These are phyloP conservation scores for Podabrus alpinus DNA, from an alignment of 2,888 invertebrate species.

Conservation along the genomic window DNA sequence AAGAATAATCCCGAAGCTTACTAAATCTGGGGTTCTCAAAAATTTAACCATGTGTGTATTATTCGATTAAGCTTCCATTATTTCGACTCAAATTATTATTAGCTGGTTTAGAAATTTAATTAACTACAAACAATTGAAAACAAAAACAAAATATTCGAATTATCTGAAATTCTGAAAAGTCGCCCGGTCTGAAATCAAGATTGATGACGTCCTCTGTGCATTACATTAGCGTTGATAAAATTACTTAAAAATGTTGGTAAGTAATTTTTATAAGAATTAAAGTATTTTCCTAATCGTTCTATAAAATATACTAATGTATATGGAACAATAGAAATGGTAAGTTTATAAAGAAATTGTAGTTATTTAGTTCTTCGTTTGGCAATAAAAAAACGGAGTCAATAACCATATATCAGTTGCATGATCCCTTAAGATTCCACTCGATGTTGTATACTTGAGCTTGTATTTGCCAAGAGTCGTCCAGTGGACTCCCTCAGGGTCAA, in stretches of 20 bases:
- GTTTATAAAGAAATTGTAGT: conserved; percentile 25
- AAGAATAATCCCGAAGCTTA: background rate
- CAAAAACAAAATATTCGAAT: background rate
- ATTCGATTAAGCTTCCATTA: background rate
- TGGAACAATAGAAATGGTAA: conserved; percentile 6
- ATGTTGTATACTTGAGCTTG: conserved; percentile 32
- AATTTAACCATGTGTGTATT: background rate
- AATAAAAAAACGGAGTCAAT: conserved; percentile 33
- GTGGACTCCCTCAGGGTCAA: conserved; percentile 34
- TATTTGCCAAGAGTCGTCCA: conserved; percentile 35
- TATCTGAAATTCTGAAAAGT: background rate
- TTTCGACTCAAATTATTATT: background rate
- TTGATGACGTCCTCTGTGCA: background rate
- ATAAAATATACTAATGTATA: too few relatives aligned
- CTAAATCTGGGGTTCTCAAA: conserved; percentile 1
- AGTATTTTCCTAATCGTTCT: background rate
- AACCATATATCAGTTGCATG: conserved; percentile 35
- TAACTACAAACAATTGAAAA: background rate
- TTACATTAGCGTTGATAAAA: background rate
- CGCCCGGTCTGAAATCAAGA: background rate
- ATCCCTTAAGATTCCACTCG: conserved; percentile 33
- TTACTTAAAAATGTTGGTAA: background rate
- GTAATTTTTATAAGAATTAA: background rate
- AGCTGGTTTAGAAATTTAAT: background rate
- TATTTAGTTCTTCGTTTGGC: conserved; percentile 27